These are phyloP conservation scores for Ophion costatus DNA, from an alignment of 2,888 invertebrate genomes.

Conservation along the genomic window DNA sequence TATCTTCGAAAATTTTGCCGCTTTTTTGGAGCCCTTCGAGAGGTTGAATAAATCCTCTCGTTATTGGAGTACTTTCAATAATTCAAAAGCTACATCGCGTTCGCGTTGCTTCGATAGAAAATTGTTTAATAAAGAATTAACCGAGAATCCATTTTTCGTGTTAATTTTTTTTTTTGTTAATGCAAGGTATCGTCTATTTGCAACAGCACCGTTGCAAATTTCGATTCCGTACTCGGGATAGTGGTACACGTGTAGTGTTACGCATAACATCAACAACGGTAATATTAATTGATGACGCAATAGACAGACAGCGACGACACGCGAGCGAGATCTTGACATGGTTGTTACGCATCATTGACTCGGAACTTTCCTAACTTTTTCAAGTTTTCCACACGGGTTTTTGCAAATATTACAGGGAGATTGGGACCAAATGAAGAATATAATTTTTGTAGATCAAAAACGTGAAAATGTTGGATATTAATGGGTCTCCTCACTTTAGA, in stretches of 20 bases:
- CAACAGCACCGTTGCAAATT: too few relatives aligned
- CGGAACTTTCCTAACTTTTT: too few relatives aligned
- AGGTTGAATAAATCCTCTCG: not conserved
- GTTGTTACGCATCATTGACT: too few relatives aligned
- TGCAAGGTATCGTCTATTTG: slow-evolving; percentile 22
- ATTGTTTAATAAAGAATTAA: slow-evolving; percentile 22
- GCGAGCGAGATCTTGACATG: not conserved
- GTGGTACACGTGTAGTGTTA: slow-evolving; percentile 65
- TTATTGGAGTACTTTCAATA: not conserved
- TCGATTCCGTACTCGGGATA: not conserved
- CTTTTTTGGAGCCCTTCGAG: not conserved
- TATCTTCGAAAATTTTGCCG: not conserved
- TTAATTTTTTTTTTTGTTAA: slow-evolving; percentile 4
- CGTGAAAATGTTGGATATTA: too few relatives aligned
- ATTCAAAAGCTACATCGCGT: not conserved
- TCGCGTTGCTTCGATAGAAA: slow-evolving; percentile 6
- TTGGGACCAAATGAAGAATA: too few relatives aligned
- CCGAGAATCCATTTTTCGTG: slow-evolving; percentile 16
- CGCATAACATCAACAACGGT: slow-evolving; percentile 68
- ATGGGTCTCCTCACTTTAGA: too few relatives aligned
- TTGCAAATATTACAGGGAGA: too few relatives aligned
- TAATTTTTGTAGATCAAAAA: too few relatives aligned
- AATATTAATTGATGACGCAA: slow-evolving; percentile 60
- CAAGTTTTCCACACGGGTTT: too few relatives aligned
- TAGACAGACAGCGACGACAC: slow-evolving; percentile 56